Evolutionary conservation across 1,140 invertebrate species (phyloP).

Genomic region (Bilobella aurantiaca): DNA sequence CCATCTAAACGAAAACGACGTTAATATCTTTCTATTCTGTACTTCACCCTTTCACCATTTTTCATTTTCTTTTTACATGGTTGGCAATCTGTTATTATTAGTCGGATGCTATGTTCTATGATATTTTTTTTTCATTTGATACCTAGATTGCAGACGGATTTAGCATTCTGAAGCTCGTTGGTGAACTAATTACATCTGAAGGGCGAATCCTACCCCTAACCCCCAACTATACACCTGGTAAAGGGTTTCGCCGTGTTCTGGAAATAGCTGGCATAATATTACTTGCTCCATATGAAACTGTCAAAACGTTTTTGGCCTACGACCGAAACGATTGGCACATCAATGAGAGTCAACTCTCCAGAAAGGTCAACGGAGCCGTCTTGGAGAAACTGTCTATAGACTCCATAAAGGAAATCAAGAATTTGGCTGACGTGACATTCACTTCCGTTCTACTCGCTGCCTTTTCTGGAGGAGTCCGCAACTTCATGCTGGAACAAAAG

Average conservation of each 20-base stretch:
- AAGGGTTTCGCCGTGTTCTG: background rate
- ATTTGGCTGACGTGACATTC: constrained; percentile 3
- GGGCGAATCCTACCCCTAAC: background rate
- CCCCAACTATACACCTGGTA: background rate
- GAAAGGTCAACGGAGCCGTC: background rate
- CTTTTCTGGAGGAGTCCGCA: constrained; percentile 20
- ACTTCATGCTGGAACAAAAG: constrained; percentile 21
- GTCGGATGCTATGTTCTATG: no score
- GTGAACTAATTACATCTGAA: constrained; percentile 13
- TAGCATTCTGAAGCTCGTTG: constrained; percentile 8
- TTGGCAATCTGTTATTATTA: no score
- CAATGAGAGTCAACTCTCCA: background rate
- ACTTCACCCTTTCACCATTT: no score
- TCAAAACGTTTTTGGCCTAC: background rate
- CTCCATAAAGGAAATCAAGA: constrained; percentile 22
- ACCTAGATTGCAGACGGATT: constrained; percentile 20
- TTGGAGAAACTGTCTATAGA: constrained; percentile 4
- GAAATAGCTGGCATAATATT: background rate
- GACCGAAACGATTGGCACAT: constrained; percentile 23
- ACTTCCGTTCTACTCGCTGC: constrained; percentile 16
- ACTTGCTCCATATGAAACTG: constrained; percentile 8
- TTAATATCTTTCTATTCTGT: no score
- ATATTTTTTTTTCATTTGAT: background rate
- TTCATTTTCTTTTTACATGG: no score
- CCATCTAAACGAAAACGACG: no score